Conservation (phyloP, 92 coral and sea anemone genomes). For the Ricordea florida region DNA sequence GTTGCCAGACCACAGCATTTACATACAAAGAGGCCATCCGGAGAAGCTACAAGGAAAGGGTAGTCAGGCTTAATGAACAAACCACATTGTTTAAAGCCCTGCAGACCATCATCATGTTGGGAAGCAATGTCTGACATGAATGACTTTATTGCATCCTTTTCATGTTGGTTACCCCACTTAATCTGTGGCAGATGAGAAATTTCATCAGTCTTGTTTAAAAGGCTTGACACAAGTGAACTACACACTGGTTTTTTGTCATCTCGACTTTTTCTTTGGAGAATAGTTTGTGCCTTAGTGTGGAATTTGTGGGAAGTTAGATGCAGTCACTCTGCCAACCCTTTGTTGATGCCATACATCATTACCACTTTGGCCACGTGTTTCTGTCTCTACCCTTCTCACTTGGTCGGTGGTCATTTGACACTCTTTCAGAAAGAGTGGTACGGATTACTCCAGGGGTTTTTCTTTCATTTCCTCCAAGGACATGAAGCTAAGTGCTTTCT, state of each 20-base stretch:
- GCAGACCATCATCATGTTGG: constrained; percentile 64
- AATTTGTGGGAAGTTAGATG: constrained; percentile 58
- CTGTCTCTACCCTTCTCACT: constrained; percentile 50
- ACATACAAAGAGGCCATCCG: no score
- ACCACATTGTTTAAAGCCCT: no score
- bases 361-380: constrained; percentile 59
- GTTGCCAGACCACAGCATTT: constrained; percentile 31
- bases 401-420: constrained; percentile 58
- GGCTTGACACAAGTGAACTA: constrained; percentile 53
- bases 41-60: no score
- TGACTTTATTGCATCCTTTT: constrained; percentile 56
- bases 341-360: constrained; percentile 55
- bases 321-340: constrained; percentile 56
- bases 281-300: constrained; percentile 42
- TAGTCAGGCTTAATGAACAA: no score
- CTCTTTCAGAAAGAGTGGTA: constrained; percentile 40
- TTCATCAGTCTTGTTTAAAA: constrained; percentile 36
- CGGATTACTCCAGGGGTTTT: constrained; percentile 41
- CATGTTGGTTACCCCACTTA: constrained; percentile 50
- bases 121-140: constrained; percentile 59
- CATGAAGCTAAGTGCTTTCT: constrained; percentile 53
- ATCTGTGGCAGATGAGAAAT: constrained; percentile 51
- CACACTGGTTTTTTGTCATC: no score
- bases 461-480: constrained; percentile 45
- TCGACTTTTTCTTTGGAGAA: constrained; percentile 30